Base-by-base conservation (phyloP, 2,797 vertebrate genomes). In the Pelobates cultripes region DNA sequence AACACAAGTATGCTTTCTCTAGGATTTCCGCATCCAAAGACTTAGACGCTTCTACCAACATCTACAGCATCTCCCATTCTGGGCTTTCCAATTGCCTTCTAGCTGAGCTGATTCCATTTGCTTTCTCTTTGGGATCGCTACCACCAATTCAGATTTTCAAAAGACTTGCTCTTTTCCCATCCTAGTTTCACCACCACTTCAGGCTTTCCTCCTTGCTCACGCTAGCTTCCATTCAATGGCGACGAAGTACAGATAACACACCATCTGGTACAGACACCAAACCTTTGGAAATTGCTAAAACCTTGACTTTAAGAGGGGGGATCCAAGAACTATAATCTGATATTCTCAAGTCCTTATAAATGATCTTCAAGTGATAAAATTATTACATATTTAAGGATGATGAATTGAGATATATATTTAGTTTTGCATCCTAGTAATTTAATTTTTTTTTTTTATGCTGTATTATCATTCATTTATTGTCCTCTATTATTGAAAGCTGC, bases 141-240 rank as follows among this genome's bases (percentile, higher is more conserved):
- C 60, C 42, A 28, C 57, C 57, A 64, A 64, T 64, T 64, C 61
- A 40, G n/a, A 40, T 40, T 64, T 40, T 64, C 61, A 7, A 28
- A 7, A 7, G 28, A 14, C 43, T 28, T 64, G 57, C 44, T 17
- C 15, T 53, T 64, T 41, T 15, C 10, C 60, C 57, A 44, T 75
- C 60, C 73, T 75, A 75, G 15, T 60, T 75, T 75, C 73, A 75
- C 72, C 60, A 47, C 13, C 60, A 70, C 43, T 70, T 47, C 69
- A 3, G 15, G 43, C 0, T 9, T 40, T 70, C 43, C 43, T 61
- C 53, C 51, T 70, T 51, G 47, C 64, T 43, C 75, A 69, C 12
- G 2, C 64, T 53, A 77, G 47, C 51, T 69, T 45, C 66, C 8
- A 14, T 68, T 15, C 51, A 10, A 57, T 43, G 40, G 2, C 47